Conservation (phyloP, 2,113 vertebrate genomes). For the Trochalopteron elliotii region DNA sequence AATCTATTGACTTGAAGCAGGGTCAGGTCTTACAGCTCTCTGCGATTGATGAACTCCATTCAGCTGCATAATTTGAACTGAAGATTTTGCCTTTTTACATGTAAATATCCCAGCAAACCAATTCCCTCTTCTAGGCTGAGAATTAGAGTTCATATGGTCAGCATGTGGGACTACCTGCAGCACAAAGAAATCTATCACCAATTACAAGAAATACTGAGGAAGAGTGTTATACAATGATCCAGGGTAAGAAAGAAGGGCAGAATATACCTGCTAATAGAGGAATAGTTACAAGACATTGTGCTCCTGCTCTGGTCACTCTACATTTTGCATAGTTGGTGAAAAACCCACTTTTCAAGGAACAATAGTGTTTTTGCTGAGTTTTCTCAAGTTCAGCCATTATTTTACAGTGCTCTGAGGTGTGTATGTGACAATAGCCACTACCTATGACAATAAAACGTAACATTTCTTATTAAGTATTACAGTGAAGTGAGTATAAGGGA, state of each 20-base stretch:
- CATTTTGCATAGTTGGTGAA: neutral
- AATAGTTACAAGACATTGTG: neutral
- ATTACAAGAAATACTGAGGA: neutral
- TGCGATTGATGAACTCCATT: neutral
- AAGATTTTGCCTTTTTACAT: neutral
- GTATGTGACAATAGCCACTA: neutral
- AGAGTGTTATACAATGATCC: neutral
- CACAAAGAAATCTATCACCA: neutral
- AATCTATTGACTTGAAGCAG: neutral
- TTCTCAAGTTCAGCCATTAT: neutral
- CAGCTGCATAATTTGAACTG: neutral
- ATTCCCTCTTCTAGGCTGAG: neutral
- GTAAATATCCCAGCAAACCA: neutral
- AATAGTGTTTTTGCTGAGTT: neutral
- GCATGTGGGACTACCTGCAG: neutral
- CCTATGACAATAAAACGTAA: neutral
- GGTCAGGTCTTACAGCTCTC: neutral
- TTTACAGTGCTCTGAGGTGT: neutral
- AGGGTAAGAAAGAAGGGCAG: neutral
- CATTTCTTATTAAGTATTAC: neutral
- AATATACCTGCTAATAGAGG: neutral
- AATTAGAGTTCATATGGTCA: neutral
- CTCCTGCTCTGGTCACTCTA: neutral
- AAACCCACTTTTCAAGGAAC: neutral
- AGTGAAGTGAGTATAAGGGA: neutral